Conservation (phyloP, 2,797 vertebrate species). For the Gymnocypris eckloni region DNA sequence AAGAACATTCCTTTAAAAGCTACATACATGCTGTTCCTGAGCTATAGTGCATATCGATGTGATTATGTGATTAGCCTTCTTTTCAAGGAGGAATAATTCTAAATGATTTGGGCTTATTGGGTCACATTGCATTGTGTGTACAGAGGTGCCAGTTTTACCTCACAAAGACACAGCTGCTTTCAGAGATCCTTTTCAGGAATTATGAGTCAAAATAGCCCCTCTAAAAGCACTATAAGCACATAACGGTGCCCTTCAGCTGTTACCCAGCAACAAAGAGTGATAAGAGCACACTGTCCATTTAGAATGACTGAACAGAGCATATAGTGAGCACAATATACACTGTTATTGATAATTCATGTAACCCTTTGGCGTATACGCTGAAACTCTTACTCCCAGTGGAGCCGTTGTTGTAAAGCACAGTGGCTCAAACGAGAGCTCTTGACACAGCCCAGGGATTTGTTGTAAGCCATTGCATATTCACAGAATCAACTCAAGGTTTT, state of each 20-base stretch:
- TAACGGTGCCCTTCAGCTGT: conserved; percentile 52
- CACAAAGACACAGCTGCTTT: conserved; percentile 42
- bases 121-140: conserved; percentile 29
- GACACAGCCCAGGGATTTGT: conserved; percentile 47
- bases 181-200: conserved; percentile 42
- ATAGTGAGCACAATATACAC: conserved; percentile 1
- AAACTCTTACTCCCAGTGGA: conserved; percentile 37
- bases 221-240: conserved; percentile 51
- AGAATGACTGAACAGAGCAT: conserved; percentile 23
- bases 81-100: conserved; percentile 32
- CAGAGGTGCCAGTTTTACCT: conserved; percentile 21
- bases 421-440: conserved; percentile 51
- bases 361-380: conserved; percentile 33
- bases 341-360: conserved; percentile 53
- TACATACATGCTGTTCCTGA: conserved; percentile 17
- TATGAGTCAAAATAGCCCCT: conserved; percentile 53
- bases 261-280: conserved; percentile 58
- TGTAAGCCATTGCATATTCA: conserved; percentile 55
- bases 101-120: conserved; percentile 37
- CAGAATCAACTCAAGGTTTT: conserved; percentile 52
- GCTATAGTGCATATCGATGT: not conserved
- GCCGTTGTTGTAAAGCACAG: conserved; percentile 39
- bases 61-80: not conserved
- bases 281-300: conserved; percentile 41
- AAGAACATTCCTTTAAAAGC: not conserved